Evolutionary conservation across 2,113 vertebrate genomes (phyloP).

Genomic region (Myxocyprinus asiaticus): DNA sequence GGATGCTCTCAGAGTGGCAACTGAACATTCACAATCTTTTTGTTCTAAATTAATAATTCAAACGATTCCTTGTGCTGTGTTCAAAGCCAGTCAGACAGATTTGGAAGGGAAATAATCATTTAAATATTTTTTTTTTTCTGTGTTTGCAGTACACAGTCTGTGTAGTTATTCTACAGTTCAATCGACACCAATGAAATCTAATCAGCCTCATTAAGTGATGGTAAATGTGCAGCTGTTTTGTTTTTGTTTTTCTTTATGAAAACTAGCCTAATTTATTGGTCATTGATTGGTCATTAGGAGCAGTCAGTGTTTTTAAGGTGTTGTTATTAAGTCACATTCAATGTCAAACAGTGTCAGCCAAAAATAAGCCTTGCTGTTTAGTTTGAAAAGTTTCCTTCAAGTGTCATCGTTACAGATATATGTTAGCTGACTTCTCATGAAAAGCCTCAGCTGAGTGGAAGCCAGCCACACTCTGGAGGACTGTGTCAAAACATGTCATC

Average conservation of each 20-base stretch:
- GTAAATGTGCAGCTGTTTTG: too few relatives aligned
- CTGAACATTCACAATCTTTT: background rate
- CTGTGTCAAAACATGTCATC: slow-evolving; percentile 48
- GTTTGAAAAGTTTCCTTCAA: slow-evolving; percentile 13
- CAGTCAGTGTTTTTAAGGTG: too few relatives aligned
- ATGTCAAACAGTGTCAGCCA: background rate
- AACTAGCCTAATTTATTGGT: too few relatives aligned
- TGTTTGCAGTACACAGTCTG: too few relatives aligned
- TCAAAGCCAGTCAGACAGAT: background rate
- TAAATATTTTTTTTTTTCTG: too few relatives aligned
- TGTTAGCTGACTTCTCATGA: slow-evolving; percentile 7
- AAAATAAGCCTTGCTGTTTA: background rate
- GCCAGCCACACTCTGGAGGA: background rate
- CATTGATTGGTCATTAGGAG: too few relatives aligned
- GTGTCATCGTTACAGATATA: slow-evolving; percentile 3
- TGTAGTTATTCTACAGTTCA: too few relatives aligned
- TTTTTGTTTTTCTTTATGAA: too few relatives aligned
- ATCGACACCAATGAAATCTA: too few relatives aligned
- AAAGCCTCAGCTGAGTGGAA: background rate
- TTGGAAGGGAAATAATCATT: background rate
- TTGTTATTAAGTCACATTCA: too few relatives aligned
- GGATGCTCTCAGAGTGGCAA: slow-evolving; percentile 3
- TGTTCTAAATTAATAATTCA: background rate
- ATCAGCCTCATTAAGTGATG: too few relatives aligned
- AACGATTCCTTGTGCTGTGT: background rate